phyloP scores from a whole-genome alignment of 2,797 vertebrate species.

The Enteromius argenteus region DNA sequence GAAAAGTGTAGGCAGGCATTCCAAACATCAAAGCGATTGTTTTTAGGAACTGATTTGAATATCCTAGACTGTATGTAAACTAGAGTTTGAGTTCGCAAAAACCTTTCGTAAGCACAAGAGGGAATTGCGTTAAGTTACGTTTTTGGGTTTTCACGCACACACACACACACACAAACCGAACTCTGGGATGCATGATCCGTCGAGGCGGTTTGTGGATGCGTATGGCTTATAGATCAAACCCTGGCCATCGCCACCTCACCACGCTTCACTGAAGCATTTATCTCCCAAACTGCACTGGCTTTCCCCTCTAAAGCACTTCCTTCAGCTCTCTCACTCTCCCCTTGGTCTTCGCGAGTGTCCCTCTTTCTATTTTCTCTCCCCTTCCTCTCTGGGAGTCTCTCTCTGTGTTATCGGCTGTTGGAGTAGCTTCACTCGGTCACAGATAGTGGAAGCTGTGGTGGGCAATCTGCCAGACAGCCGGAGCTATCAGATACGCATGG shows the following conservation, averaged over 20 bases:
- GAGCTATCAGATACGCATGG: constrained; percentile 62
- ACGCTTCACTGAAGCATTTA: constrained; percentile 53
- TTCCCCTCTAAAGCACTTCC: constrained; percentile 49
- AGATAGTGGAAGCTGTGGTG: constrained; percentile 56
- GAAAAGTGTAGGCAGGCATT: neutral
- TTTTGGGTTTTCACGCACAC: neutral
- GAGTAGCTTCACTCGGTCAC: constrained; percentile 46
- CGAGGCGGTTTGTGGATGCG: constrained; percentile 40
- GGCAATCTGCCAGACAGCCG: constrained; percentile 61
- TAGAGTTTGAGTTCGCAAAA: constrained; percentile 24
- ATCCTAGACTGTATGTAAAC: constrained; percentile 26
- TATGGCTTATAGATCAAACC: constrained; percentile 51
- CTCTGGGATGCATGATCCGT: constrained; percentile 40
- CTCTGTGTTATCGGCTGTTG: constrained; percentile 50
- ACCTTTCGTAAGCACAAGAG: neutral
- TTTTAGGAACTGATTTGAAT: constrained; percentile 45
- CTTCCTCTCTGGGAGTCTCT: constrained; percentile 51
- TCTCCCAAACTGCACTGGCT: constrained; percentile 55
- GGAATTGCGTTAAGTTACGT: constrained; percentile 5
- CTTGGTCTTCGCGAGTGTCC: constrained; percentile 20
- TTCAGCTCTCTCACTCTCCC: constrained; percentile 25
- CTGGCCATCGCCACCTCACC: constrained; percentile 53
- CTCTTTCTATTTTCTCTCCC: constrained; percentile 22
- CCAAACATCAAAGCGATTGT: constrained; percentile 31
- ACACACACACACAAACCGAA: constrained; percentile 9